Evolutionary conservation across 2,797 vertebrate genomes (phyloP).

Genomic region (Prunella strophiata): DNA sequence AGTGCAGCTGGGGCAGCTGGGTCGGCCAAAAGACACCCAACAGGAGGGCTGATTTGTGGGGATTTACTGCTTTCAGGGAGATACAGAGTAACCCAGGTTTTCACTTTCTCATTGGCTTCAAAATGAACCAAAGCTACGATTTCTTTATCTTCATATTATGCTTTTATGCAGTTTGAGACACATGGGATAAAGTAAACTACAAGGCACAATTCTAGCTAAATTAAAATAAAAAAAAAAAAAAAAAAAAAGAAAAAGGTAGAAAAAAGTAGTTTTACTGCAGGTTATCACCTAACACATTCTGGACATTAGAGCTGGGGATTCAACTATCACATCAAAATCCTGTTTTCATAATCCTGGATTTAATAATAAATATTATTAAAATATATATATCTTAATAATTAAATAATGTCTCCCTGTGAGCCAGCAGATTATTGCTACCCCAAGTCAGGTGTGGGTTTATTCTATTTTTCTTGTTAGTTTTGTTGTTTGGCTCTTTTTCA

Average conservation of each 20-base stretch:
- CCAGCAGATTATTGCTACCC: not conserved
- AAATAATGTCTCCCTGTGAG: not conserved
- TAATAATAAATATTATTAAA: not conserved
- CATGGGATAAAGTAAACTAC: not conserved
- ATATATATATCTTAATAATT: too few relatives aligned
- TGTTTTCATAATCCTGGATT: not conserved
- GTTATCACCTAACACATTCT: not conserved
- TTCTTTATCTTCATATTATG: not conserved
- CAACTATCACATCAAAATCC: not conserved
- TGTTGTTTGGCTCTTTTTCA: not conserved
- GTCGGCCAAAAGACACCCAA: not conserved
- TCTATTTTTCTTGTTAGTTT: not conserved
- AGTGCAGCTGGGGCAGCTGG: not conserved
- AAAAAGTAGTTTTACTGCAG: not conserved
- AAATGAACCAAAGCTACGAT: not conserved
- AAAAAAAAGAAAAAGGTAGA: not conserved
- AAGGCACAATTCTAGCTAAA: not conserved
- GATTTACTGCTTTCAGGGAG: not conserved
- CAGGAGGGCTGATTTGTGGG: not conserved
- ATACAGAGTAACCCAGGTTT: not conserved
- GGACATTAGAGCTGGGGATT: not conserved
- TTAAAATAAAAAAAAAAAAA: not conserved
- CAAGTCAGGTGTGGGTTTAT: rapidly evolving
- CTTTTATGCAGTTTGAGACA: not conserved
- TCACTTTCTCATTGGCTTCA: not conserved